Evolutionary conservation across 2,113 vertebrate genomes (phyloP).

Genomic region (Stictonetta naevosa): DNA sequence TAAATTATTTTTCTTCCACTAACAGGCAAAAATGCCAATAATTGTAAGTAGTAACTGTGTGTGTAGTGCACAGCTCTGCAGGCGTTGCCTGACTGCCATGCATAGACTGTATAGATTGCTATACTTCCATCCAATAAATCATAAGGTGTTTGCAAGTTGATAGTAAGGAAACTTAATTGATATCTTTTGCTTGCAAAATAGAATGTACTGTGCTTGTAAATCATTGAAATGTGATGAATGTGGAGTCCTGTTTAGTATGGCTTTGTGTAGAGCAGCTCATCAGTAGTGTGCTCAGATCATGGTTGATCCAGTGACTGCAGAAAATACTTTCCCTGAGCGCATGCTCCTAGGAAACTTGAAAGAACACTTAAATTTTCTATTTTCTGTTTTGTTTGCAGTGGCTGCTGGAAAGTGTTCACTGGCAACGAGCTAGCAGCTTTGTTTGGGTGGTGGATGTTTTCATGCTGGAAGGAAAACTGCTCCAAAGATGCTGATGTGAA

Average conservation of each 20-base stretch:
- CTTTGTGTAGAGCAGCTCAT: slow-evolving; percentile 5
- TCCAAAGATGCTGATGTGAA: slow-evolving; percentile 71
- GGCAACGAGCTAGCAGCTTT: slow-evolving; percentile 93
- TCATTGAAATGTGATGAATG: background rate
- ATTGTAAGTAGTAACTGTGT: slow-evolving; percentile 3
- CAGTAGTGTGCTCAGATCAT: background rate
- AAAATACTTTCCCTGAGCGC: background rate
- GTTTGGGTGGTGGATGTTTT: slow-evolving; percentile 97
- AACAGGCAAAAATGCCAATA: background rate
- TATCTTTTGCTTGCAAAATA: background rate
- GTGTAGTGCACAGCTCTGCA: rapidly evolving
- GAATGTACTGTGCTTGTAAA: background rate
- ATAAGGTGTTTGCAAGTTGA: background rate
- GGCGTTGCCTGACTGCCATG: background rate
- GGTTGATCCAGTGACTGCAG: background rate
- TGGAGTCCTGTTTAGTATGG: background rate
- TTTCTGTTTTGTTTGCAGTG: slow-evolving; percentile 64
- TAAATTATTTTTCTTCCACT: background rate
- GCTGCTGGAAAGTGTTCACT: slow-evolving; percentile 91
- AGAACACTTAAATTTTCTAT: background rate
- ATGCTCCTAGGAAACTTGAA: background rate
- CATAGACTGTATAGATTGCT: background rate
- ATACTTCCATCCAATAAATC: background rate
- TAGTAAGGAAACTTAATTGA: background rate
- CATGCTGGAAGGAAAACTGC: slow-evolving; percentile 83